Percentiles rank a stretch among this genome's conserved stretches.
These are phyloP conservation scores for Neoaliturus tenellus DNA, from an alignment of 2,888 invertebrate genomes.

Conservation along the genomic window DNA sequence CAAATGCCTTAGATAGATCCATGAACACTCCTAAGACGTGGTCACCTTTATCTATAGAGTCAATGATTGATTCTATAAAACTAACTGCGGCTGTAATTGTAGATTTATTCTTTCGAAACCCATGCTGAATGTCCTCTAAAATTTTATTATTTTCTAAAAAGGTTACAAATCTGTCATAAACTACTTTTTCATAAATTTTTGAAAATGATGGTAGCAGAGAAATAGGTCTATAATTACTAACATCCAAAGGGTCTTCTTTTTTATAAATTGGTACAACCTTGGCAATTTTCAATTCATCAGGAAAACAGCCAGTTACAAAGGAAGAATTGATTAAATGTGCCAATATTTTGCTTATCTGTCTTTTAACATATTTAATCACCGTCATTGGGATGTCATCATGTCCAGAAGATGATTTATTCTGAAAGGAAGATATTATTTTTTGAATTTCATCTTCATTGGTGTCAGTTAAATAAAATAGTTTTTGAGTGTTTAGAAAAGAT, in stretches of 20 bases:
- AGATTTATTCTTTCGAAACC: not conserved
- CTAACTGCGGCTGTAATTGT: not conserved
- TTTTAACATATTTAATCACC: not conserved
- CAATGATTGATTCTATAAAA: constrained; percentile 1
- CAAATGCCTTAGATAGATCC: constrained; percentile 7
- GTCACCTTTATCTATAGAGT: not conserved
- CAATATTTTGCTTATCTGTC: not conserved
- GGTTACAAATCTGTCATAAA: too few relatives aligned
- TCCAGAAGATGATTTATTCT: not conserved
- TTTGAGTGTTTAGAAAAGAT: too few relatives aligned
- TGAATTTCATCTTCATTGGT: not conserved
- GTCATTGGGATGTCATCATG: not conserved
- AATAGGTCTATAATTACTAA: not conserved
- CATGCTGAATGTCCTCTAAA: not conserved
- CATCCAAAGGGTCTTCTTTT: not conserved
- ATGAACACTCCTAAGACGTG: not conserved
- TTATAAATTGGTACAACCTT: not conserved
- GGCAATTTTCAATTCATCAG: not conserved
- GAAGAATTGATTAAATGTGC: not conserved
- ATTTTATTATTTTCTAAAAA: not conserved
- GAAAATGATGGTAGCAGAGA: not conserved
- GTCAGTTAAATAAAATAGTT: not conserved
- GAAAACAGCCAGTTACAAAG: not conserved
- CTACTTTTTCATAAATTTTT: not conserved
- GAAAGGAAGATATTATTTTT: not conserved